Evolutionary conservation across 1,140 invertebrate species (phyloP).

Genomic region (Melipona quadrifasciata): DNA sequence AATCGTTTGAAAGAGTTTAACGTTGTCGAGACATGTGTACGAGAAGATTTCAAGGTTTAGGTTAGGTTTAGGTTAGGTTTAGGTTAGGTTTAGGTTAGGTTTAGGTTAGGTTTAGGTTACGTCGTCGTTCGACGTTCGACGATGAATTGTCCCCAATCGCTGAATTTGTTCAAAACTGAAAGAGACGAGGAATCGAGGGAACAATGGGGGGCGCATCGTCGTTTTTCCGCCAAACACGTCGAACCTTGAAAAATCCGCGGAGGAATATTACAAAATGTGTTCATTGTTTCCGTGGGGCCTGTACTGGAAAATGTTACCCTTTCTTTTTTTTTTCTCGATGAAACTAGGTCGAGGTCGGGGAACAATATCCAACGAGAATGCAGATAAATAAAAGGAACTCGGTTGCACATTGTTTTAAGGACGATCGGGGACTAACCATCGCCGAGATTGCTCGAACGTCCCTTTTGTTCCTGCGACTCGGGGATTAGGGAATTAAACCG

Average conservation of each 20-base stretch:
- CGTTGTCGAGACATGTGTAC: too few species aligned
- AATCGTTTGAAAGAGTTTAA: too few species aligned
- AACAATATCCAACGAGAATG: neutral
- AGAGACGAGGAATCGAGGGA: neutral
- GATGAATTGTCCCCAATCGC: neutral
- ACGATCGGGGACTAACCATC: neutral
- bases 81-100: too few species aligned
- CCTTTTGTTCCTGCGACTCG: too few species aligned
- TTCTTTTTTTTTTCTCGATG: neutral
- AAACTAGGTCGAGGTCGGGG: slow-evolving; percentile 39
- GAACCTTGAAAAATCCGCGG: slow-evolving; percentile 23
- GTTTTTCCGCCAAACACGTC: neutral
- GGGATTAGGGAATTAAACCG: neutral
- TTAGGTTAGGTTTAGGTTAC: too few species aligned
- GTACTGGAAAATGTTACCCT: neutral
- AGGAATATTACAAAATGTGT: slow-evolving; percentile 4
- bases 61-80: too few species aligned
- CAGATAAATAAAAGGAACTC: slow-evolving; percentile 12
- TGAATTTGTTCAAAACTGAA: neutral
- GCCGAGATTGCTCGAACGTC: neutral
- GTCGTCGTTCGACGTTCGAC: neutral
- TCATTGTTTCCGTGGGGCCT: slow-evolving; percentile 14
- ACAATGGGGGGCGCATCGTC: neutral
- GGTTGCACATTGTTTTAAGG: neutral
- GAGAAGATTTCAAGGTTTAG: neutral